These are phyloP conservation scores for Chiridota heheva DNA, from an alignment of 35 echinoderm and acorn worm genomes.

Conservation along the genomic window DNA sequence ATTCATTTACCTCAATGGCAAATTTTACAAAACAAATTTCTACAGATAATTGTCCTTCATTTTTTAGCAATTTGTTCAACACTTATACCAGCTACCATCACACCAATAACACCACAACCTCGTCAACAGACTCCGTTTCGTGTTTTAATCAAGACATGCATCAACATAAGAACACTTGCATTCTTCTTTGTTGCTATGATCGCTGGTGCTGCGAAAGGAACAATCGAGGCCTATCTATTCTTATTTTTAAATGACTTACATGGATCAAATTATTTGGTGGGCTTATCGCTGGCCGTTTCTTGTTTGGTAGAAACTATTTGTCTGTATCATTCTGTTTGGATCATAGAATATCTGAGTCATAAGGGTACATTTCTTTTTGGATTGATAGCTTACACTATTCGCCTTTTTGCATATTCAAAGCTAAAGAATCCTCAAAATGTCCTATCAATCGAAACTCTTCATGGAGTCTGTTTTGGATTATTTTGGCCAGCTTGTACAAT, in stretches of 20 bases:
- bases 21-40: background rate
- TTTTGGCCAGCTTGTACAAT: conserved; percentile 52
- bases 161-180: conserved; percentile 7
- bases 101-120: background rate
- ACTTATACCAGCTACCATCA: background rate
- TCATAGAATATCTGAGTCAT: conserved; percentile 51
- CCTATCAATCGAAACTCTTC: conserved; percentile 47
- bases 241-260: conserved; percentile 46
- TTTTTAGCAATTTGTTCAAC: background rate
- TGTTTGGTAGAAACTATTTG: conserved; percentile 47
- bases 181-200: conserved; percentile 24
- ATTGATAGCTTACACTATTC: conserved; percentile 58
- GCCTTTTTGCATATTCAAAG: conserved; percentile 54
- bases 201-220: conserved; percentile 14
- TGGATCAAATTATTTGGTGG: conserved; percentile 47
- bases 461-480: conserved; percentile 66
- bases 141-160: background rate
- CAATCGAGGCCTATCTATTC: conserved; percentile 45
- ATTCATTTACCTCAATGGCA: conserved; percentile 6
- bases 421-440: conserved; percentile 54
- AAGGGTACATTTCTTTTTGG: conserved; percentile 46
- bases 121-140: background rate
- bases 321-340: conserved; percentile 49
- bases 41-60: background rate
- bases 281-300: conserved; percentile 37